Conservation (phyloP, 2,113 vertebrate species). For the Meleagris gallopavo region DNA sequence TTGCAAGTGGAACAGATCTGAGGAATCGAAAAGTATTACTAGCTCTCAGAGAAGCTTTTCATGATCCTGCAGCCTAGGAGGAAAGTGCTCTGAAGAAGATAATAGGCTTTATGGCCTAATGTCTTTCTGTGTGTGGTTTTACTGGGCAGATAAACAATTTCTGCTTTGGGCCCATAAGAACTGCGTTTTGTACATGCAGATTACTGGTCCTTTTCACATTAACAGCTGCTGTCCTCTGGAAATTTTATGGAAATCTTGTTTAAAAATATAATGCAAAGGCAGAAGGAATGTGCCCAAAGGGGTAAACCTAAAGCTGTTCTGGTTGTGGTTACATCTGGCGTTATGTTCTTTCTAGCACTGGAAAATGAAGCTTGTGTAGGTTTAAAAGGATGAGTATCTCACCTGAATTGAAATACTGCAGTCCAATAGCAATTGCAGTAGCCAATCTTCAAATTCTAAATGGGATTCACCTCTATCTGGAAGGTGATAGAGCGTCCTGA, state of each 20-base stretch:
- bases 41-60: neutral
- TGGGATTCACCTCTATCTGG: neutral
- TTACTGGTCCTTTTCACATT: neutral
- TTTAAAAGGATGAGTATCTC: neutral
- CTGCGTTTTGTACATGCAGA: fast-evolving
- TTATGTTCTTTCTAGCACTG: neutral
- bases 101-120: neutral
- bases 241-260: neutral
- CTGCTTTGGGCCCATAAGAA: fast-evolving
- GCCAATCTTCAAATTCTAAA: neutral
- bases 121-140: neutral
- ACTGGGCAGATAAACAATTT: neutral
- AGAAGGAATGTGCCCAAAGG: neutral
- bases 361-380: neutral
- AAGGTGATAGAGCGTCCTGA: neutral
- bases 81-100: neutral
- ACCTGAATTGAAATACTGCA: neutral
- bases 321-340: neutral
- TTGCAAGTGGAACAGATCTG: neutral
- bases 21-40: neutral
- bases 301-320: neutral
- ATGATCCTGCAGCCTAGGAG: neutral
- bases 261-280: neutral
- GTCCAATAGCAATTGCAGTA: neutral
- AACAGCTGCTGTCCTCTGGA: neutral